A percentile compares a stretch with the other conserved stretches of the same genome.
Conservation (phyloP, 2,888 invertebrate genomes). For the Pristionchus mayeri region DNA sequence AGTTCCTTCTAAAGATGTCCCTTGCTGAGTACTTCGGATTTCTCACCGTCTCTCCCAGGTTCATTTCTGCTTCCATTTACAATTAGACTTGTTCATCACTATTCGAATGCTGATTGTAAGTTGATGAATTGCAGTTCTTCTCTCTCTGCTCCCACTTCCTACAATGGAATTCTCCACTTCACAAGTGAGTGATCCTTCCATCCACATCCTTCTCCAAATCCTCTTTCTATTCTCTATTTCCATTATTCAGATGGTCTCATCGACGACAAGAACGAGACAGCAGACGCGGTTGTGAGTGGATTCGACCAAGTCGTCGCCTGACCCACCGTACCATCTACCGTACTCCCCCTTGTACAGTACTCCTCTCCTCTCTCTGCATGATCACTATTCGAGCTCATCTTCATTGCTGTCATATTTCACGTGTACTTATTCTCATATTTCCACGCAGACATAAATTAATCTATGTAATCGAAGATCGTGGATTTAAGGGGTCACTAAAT, state of each 20-base stretch:
- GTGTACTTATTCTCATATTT: background rate
- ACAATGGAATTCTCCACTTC: background rate
- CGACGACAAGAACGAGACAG: background rate
- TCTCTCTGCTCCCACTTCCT: background rate
- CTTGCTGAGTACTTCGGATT: background rate
- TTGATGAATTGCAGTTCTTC: background rate
- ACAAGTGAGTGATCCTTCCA: background rate
- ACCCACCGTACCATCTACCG: background rate
- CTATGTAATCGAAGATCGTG: no score
- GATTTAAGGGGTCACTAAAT: no score
- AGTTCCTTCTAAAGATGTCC: background rate
- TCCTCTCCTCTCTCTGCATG: background rate
- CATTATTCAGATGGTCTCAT: background rate
- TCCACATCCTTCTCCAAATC: no score
- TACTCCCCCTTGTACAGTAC: background rate
- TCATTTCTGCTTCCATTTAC: no score
- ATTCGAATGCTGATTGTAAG: no score
- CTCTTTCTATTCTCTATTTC: background rate
- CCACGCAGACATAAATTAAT: background rate
- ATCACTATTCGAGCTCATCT: background rate
- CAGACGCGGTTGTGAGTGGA: background rate
- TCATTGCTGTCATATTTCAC: background rate
- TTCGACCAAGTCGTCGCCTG: background rate
- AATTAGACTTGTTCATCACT: no score
- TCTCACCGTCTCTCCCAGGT: background rate